Base-by-base conservation (phyloP, 2,797 vertebrate species). In the Dermochelys coriacea region DNA sequence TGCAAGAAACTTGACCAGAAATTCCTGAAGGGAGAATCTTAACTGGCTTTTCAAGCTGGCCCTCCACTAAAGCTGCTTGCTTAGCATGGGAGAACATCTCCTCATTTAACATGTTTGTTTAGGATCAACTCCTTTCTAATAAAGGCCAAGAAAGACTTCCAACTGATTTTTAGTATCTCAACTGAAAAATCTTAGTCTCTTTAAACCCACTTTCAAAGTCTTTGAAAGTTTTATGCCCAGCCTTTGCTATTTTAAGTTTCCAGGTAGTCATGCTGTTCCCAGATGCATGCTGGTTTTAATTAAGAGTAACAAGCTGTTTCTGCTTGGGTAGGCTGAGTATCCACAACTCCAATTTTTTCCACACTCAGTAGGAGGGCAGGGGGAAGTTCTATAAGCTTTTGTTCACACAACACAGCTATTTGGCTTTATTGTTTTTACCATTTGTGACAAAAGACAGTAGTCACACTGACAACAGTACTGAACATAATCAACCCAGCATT, bases 221-320 rank as follows among this genome's bases (percentile, higher is more conserved):
- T 61, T 18, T 74, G 47, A 11, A 52, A 52, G 7, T 41, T 77
- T 8, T 52, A 51, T 34, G 14, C 41, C 55, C 2, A 12, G 12
- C 45, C 16, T 84, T n/a, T 74, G 2, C 45, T 12, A 25, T 59
- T 21, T 51, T 4, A 87, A 37, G 5, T 12, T 61, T 75, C 8
- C 14, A 50, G 51, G 12, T 80, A 47, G 2, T 47, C 25, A 25
- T 75, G 68, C 37, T 0, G 0, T 7, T 21, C 14, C 64, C 16
- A 81, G 14, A 1, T 82, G 52, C 31, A 54, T 14, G 23, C 68
- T 71, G 23, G 3, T 37, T 23, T 71, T 45, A 68, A 18, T 34
- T 68, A n/a, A 94, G 85, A 82, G 37, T 25, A 55, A 29, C 0
- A 59, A 59, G 29, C 29, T 1, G 12, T 59, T 59, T 59, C 57